Conservation (phyloP, 2,888 invertebrate genomes). For the Alloplasta piceator region DNA sequence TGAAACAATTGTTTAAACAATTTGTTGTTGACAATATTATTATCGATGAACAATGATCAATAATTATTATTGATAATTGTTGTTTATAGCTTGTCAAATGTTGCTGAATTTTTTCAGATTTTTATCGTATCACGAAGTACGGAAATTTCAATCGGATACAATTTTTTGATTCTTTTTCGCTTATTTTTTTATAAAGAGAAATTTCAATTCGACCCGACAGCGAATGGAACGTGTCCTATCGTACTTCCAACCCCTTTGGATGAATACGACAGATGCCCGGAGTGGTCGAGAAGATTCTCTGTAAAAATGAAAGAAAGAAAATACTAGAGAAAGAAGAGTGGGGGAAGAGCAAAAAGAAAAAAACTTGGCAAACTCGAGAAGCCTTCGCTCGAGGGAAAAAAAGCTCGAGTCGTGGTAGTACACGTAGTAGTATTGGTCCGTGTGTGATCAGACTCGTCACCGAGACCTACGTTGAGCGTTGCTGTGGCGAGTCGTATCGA, state of each 20-base stretch:
- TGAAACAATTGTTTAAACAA: no score
- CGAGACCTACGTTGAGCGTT: slow-evolving; percentile 10
- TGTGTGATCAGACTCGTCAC: slow-evolving; percentile 35
- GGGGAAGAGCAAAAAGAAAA: slow-evolving; percentile 13
- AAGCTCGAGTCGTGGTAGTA: no score
- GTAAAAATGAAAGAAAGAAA: slow-evolving; percentile 13
- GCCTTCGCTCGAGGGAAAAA: not conserved
- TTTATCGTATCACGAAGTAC: no score
- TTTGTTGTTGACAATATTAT: no score
- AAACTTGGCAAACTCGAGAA: slow-evolving; percentile 28
- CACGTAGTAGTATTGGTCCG: slow-evolving; percentile 29
- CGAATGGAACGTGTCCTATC: slow-evolving; percentile 56
- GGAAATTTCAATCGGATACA: no score
- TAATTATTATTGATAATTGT: no score
- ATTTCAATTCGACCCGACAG: not conserved
- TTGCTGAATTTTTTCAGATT: no score
- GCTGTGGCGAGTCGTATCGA: slow-evolving; percentile 42
- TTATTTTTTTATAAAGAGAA: no score
- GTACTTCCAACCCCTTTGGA: slow-evolving; percentile 15
- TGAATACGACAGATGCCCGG: slow-evolving; percentile 1
- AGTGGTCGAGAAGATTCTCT: slow-evolving; percentile 36
- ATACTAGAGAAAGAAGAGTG: slow-evolving; percentile 2
- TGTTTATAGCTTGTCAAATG: no score
- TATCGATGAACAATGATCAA: no score
- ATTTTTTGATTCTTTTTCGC: no score